phyloP scores from a whole-genome alignment of 2,113 vertebrate genomes.

The Nyctereutes procyonoides region DNA sequence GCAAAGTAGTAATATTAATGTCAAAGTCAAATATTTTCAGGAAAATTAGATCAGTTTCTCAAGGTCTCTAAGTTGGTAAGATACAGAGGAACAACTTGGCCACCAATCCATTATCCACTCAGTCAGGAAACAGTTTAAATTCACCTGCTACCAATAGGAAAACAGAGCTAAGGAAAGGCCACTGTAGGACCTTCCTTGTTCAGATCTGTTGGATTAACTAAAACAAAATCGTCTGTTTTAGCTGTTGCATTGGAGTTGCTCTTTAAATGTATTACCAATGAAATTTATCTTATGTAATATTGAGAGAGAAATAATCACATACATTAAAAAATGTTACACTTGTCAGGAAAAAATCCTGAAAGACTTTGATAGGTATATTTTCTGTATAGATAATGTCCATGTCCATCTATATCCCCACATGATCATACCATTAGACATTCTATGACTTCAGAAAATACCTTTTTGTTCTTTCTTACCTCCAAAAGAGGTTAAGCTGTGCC shows the following conservation, averaged over 20 bases:
- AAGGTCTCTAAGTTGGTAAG: background rate
- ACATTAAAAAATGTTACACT: background rate
- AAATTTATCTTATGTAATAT: background rate
- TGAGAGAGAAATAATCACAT: background rate
- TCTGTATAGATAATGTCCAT: background rate
- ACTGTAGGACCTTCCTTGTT: background rate
- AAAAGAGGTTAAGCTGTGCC: background rate
- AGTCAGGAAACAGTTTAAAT: background rate
- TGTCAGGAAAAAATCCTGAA: background rate
- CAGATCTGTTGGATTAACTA: background rate
- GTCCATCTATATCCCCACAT: accelerated
- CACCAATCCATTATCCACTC: background rate
- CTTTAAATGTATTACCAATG: background rate
- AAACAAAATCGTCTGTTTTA: background rate
- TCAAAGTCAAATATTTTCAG: background rate
- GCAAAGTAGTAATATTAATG: background rate
- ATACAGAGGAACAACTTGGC: background rate
- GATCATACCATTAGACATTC: accelerated
- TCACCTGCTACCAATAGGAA: background rate
- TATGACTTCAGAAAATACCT: background rate
- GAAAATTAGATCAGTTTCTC: background rate
- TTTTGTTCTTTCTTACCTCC: no score
- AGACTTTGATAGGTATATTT: background rate
- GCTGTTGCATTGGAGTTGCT: background rate
- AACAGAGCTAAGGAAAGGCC: background rate